Conservation (phyloP, 37 sponge, comb jelly and placozoan species). For the Halichondria panicea region DNA sequence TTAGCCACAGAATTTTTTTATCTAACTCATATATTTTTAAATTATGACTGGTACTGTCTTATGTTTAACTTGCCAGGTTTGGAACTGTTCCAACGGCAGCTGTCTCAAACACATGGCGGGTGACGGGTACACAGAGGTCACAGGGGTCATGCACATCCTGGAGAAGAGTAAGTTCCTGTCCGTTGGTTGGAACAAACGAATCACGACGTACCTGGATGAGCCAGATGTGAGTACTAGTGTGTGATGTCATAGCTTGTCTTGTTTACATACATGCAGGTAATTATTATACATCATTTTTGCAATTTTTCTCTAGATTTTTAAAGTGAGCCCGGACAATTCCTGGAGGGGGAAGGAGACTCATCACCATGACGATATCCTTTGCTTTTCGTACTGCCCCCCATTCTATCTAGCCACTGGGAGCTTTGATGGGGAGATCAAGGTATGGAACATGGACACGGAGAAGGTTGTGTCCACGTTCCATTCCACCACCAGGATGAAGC, state of each 20-base stretch:
- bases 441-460: slow-evolving; percentile 93
- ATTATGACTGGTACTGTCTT: slow-evolving; percentile 1
- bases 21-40: background rate
- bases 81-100: slow-evolving; percentile 73
- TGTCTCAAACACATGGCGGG: slow-evolving; percentile 59
- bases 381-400: slow-evolving; percentile 75
- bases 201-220: slow-evolving; percentile 52
- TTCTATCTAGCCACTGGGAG: slow-evolving; percentile 93
- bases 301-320: slow-evolving; percentile 47
- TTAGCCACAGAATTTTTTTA: background rate
- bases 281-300: background rate
- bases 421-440: slow-evolving; percentile 90
- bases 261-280: background rate
- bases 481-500: slow-evolving; percentile 17
- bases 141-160: slow-evolving; percentile 68
- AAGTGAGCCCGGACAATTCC: slow-evolving; percentile 29
- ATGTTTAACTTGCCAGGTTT: slow-evolving; percentile 54
- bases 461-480: slow-evolving; percentile 63
- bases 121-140: slow-evolving; percentile 57
- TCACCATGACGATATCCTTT: slow-evolving; percentile 89
- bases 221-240: slow-evolving; percentile 35
- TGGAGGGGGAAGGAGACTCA: slow-evolving; percentile 53
- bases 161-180: slow-evolving; percentile 74
- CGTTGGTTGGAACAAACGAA: slow-evolving; percentile 87
- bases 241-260: background rate